These are phyloP conservation scores for Falco cherrug DNA, from an alignment of 2,797 vertebrate species.

Conservation along the genomic window DNA sequence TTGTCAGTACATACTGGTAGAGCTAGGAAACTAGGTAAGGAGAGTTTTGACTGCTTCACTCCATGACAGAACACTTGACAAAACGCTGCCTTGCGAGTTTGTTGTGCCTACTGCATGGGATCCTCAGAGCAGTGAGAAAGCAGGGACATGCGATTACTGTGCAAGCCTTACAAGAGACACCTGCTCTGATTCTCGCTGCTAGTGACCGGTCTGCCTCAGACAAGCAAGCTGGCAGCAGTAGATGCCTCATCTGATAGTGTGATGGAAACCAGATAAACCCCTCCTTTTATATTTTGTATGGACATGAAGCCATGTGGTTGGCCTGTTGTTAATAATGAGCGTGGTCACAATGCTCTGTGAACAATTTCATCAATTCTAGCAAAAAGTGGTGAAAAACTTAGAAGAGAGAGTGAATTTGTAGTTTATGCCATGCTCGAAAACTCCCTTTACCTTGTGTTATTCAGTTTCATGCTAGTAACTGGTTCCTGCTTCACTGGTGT, in stretches of 20 bases:
- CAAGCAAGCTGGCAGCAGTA: not conserved
- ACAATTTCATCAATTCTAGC: not conserved
- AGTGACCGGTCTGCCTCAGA: not conserved
- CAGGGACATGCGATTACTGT: not conserved
- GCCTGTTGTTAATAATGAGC: not conserved
- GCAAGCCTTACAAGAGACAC: not conserved
- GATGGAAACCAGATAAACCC: not conserved
- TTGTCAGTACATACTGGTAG: not conserved
- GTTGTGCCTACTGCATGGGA: rapidly evolving
- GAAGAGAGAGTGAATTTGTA: not conserved
- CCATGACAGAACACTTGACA: not conserved
- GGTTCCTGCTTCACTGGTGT: not conserved
- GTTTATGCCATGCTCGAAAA: not conserved
- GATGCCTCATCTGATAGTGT: not conserved
- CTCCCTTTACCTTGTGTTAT: not conserved
- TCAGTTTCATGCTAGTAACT: not conserved
- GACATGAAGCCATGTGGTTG: not conserved
- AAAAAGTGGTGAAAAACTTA: not conserved
- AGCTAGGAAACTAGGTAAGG: not conserved
- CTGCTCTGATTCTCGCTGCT: not conserved
- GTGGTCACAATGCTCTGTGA: not conserved
- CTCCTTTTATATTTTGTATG: not conserved
- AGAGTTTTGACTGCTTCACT: not conserved
- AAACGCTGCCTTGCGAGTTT: not conserved
- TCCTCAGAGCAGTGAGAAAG: not conserved